Evolutionary conservation across 2,888 invertebrate species (phyloP), one percentile per base, ranked within the genome.

Genomic region (Synergus itoensis): DNA sequence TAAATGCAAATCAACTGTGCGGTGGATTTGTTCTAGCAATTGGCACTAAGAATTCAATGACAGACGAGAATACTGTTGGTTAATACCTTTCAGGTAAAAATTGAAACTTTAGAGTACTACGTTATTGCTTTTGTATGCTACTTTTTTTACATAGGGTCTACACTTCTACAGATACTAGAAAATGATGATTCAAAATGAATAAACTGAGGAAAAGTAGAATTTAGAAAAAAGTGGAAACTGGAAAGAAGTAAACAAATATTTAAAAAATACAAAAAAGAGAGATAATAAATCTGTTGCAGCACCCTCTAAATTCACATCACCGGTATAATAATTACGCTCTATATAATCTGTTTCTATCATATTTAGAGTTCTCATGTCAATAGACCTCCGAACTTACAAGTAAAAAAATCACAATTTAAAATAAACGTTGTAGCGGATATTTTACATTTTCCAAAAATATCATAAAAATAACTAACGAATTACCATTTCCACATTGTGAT

Each of bases 1-100:
- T 80, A 62, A 60, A 11, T n/a, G 40, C 11, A 40, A 40, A 73
- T 53, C n/a, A 48, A 73, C 12, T 48, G 53, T 73, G 18, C 11
- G n/a, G 48, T 16, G 11, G 53, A 73, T 76, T 62, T 18, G 43
- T 81, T 82, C 82, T 84, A 84, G 82, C 75, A 81, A 87, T 89
- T 89, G 88, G 87, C 89, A 90, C 87, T 89, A 88, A 86, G 88
- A 89, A 88, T 89, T 90, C 86, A 85, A 86, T 83, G 83, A 86
- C 77, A 86, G 84, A 85, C 81, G 82, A 84, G 83, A 90, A 90
- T 90, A 89, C 90, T 90, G 88, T 88, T 89, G 83, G 85, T 87
- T 85, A 84, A 87, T 86, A 86, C 85, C 86, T 83, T 86, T 83
- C 53, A 80, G 82, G 82, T 80, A 83, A 80, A 79, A 75, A 16